phyloP scores from a whole-genome alignment of 2,113 vertebrate species.

The Miniopterus natalensis region DNA sequence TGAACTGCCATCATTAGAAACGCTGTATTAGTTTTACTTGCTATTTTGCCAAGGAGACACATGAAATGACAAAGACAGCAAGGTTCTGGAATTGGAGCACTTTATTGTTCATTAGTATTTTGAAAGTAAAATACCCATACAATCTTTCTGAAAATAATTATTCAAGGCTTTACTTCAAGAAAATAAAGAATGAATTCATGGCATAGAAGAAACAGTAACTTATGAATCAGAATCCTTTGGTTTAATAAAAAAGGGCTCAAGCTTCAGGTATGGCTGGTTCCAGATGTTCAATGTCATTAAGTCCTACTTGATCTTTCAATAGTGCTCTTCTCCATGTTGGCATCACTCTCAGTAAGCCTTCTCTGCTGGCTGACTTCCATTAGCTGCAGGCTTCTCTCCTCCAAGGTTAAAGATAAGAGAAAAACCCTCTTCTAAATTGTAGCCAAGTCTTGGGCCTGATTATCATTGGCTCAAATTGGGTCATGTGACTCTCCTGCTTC shows the following conservation, averaged over 20 bases:
- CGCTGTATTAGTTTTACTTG: neutral
- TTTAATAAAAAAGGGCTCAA: neutral
- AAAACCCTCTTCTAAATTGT: neutral
- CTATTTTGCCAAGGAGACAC: neutral
- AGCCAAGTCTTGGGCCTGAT: neutral
- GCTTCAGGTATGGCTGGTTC: neutral
- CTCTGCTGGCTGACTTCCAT: neutral
- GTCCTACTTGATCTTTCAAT: neutral
- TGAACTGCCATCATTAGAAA: neutral
- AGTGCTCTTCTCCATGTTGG: neutral
- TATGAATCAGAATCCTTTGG: neutral
- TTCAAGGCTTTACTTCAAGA: conserved; percentile 22
- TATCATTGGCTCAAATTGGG: neutral
- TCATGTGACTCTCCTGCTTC: neutral
- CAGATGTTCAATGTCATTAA: neutral
- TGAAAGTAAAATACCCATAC: neutral
- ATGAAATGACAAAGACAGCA: neutral
- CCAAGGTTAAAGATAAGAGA: neutral
- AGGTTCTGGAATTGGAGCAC: neutral
- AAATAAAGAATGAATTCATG: neutral
- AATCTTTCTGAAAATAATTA: neutral
- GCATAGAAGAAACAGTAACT: neutral
- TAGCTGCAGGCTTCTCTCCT: neutral
- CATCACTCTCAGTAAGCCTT: neutral
- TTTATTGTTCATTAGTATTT: neutral